Evolutionary conservation across 2,888 invertebrate genomes (phyloP).

Genomic region (Phortica magna): DNA sequence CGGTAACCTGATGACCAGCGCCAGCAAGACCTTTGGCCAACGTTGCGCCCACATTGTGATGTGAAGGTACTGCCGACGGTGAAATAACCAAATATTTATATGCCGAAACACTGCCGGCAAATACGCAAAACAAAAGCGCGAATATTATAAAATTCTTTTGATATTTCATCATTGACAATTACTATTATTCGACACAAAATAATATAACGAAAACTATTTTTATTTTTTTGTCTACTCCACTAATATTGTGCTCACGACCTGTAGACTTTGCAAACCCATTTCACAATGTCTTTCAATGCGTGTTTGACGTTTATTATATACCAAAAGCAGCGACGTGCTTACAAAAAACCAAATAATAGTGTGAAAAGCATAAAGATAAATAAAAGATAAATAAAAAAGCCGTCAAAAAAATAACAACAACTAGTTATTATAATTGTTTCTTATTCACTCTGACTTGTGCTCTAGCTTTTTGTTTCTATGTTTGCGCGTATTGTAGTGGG

Average conservation of each 20-base stretch:
- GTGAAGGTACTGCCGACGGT: constrained; percentile 60
- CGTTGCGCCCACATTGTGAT: constrained; percentile 66
- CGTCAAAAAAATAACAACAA: too few species aligned
- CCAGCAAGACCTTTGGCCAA: constrained; percentile 70
- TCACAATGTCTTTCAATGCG: neutral
- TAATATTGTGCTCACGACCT: neutral
- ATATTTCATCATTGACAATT: neutral
- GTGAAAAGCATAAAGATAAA: neutral
- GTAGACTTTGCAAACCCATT: constrained; percentile 1
- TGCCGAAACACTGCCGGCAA: constrained; percentile 34
- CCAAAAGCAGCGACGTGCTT: neutral
- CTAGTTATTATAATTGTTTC: too few species aligned
- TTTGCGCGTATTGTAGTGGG: too few species aligned
- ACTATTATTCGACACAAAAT: neutral
- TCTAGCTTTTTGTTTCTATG: too few species aligned
- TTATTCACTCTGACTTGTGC: too few species aligned
- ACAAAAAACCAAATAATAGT: neutral
- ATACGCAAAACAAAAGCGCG: neutral
- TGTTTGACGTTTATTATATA: neutral
- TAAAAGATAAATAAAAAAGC: neutral
- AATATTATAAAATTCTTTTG: neutral
- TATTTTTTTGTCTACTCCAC: neutral
- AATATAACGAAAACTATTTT: neutral
- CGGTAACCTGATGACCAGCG: constrained; percentile 75
- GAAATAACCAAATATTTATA: constrained; percentile 62